Conservation (phyloP, 2,113 vertebrate genomes). For the Casuarius casuarius region DNA sequence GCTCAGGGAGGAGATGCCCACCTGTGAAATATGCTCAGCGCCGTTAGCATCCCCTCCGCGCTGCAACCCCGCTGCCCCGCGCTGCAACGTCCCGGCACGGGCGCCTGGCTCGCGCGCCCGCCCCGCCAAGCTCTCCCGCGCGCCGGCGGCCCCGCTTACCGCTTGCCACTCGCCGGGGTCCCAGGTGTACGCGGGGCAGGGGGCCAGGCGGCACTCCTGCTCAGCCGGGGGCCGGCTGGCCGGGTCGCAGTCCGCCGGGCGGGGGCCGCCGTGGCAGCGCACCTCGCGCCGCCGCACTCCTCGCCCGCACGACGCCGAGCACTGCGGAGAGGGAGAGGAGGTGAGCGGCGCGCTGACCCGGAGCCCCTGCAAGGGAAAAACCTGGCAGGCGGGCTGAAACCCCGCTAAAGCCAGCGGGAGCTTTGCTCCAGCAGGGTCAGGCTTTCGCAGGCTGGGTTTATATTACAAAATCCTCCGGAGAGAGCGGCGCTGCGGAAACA, state of each 20-base stretch:
- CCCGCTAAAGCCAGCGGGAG: neutral
- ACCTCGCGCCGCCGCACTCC: slow-evolving; percentile 84
- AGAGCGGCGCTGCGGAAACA: neutral
- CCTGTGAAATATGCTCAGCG: no score
- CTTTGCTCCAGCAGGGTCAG: neutral
- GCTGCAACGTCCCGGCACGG: no score
- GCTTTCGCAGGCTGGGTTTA: neutral
- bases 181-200: slow-evolving; percentile 85
- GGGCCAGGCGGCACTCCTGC: slow-evolving; percentile 79
- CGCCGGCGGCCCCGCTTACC: slow-evolving; percentile 76
- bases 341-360: slow-evolving; percentile 48
- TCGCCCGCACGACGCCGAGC: slow-evolving; percentile 88
- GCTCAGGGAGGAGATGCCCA: no score
- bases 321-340: slow-evolving; percentile 75
- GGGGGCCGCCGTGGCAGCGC: slow-evolving; percentile 79
- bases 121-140: no score
- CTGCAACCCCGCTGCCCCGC: no score
- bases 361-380: neutral
- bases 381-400: neutral
- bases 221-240: slow-evolving; percentile 76
- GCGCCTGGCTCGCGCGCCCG: neutral
- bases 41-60: no score
- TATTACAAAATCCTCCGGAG: neutral
- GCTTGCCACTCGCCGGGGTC: slow-evolving; percentile 85
- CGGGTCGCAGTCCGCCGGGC: slow-evolving; percentile 74